These are phyloP conservation scores for Agrochola macilenta DNA, from an alignment of 2,888 invertebrate species.

Conservation along the genomic window DNA sequence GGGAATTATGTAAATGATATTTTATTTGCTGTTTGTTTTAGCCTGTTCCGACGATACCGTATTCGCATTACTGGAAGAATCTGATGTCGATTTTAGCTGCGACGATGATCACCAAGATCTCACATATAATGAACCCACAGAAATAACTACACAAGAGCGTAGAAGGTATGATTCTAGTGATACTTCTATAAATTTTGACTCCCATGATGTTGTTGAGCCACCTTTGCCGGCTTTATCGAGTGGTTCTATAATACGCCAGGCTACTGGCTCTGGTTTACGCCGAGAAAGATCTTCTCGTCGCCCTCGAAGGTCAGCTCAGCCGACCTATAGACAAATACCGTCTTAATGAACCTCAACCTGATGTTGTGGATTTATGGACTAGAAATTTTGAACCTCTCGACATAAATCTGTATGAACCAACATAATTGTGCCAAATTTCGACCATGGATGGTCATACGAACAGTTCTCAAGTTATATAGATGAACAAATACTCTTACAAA, in stretches of 20 bases:
- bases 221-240: neutral
- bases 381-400: too few species aligned
- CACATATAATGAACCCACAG: neutral
- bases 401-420: too few species aligned
- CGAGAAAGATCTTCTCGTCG: neutral
- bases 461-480: too few species aligned
- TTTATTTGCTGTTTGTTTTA: conserved; percentile 3
- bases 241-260: neutral
- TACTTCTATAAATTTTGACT: neutral
- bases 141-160: neutral
- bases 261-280: neutral
- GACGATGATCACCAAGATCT: neutral
- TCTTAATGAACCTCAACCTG: too few species aligned
- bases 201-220: neutral
- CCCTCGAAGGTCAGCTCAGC: neutral
- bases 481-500: conserved; percentile 1
- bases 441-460: too few species aligned
- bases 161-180: neutral
- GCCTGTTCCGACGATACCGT: neutral
- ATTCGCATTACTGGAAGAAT: neutral
- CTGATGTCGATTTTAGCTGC: conserved; percentile 3
- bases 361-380: too few species aligned
- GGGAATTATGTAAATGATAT: neutral
- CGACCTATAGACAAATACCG: too few species aligned
- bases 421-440: too few species aligned